A percentile compares a stretch with the other conserved stretches of the same genome.
phyloP scores from a whole-genome alignment of 2,113 vertebrate genomes.

The Silurus meridionalis region DNA sequence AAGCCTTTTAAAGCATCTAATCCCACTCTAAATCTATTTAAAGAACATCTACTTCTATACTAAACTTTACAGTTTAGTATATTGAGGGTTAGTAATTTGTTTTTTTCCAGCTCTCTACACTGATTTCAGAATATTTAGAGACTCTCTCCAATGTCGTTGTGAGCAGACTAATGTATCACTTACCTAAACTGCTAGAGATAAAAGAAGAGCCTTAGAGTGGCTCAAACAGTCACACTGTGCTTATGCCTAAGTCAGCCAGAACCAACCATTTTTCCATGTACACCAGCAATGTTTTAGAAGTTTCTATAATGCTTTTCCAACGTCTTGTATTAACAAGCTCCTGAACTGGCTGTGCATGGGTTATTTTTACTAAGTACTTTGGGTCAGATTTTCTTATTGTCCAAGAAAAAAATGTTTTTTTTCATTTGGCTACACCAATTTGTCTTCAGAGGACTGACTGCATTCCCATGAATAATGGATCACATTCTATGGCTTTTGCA shows the following conservation, averaged over 20 bases:
- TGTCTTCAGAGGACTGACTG: background rate
- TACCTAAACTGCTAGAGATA: background rate
- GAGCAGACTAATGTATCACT: background rate
- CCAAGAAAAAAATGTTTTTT: background rate
- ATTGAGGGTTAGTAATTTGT: background rate
- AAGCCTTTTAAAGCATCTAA: background rate
- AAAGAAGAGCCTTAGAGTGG: background rate
- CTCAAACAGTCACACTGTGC: background rate
- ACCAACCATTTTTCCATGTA: background rate
- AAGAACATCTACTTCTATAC: background rate
- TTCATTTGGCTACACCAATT: background rate
- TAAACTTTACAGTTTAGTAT: background rate
- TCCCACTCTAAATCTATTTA: background rate
- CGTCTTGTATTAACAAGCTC: background rate
- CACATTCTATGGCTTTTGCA: background rate
- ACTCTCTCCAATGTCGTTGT: background rate
- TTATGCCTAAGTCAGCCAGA: background rate
- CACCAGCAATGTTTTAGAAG: background rate
- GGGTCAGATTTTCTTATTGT: background rate
- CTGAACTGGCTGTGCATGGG: background rate
- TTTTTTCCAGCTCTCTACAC: background rate
- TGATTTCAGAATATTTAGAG: background rate
- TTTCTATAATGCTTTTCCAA: background rate
- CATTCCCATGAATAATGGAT: background rate
- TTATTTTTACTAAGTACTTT: background rate